Percentiles rank a stretch among this genome's conserved stretches.
Conservation (phyloP, 2,888 invertebrate genomes). For the Hofmannophila pseudospretella region DNA sequence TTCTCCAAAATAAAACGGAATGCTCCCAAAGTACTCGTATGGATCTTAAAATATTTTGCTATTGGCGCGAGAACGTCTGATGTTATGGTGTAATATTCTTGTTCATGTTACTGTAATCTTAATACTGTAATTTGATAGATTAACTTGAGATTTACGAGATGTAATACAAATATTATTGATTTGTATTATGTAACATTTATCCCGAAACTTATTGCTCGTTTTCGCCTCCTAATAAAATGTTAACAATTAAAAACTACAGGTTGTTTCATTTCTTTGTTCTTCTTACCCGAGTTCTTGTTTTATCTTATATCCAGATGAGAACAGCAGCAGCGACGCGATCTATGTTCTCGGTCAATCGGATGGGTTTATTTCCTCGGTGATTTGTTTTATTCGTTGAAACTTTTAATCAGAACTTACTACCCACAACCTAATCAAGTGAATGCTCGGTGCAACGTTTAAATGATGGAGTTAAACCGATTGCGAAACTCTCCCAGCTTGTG, state of each 20-base stretch:
- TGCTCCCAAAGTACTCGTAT: not conserved
- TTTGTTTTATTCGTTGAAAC: too few species aligned
- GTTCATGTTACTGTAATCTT: slow-evolving; percentile 76
- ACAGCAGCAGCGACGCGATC: too few species aligned
- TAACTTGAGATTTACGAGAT: slow-evolving; percentile 69
- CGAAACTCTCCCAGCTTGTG: too few species aligned
- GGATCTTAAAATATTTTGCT: slow-evolving; percentile 37
- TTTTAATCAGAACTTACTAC: too few species aligned
- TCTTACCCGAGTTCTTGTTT: too few species aligned
- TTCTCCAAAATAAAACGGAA: not conserved
- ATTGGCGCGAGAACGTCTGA: slow-evolving; percentile 54
- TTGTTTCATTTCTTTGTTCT: slow-evolving; percentile 48
- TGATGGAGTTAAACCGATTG: too few species aligned
- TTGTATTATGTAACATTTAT: slow-evolving; percentile 67
- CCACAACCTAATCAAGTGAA: too few species aligned
- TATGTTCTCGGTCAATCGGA: too few species aligned
- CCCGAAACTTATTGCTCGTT: slow-evolving; percentile 76
- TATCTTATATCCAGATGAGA: too few species aligned
- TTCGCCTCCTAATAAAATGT: slow-evolving; percentile 79
- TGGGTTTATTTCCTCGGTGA: too few species aligned
- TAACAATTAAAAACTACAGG: slow-evolving; percentile 55
- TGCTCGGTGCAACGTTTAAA: too few species aligned
- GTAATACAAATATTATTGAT: slow-evolving; percentile 69
- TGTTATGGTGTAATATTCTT: slow-evolving; percentile 63
- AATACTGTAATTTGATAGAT: slow-evolving; percentile 71